Evolutionary conservation across 2,888 invertebrate genomes (phyloP).

Genomic region (Caenorhabditis japonica): DNA sequence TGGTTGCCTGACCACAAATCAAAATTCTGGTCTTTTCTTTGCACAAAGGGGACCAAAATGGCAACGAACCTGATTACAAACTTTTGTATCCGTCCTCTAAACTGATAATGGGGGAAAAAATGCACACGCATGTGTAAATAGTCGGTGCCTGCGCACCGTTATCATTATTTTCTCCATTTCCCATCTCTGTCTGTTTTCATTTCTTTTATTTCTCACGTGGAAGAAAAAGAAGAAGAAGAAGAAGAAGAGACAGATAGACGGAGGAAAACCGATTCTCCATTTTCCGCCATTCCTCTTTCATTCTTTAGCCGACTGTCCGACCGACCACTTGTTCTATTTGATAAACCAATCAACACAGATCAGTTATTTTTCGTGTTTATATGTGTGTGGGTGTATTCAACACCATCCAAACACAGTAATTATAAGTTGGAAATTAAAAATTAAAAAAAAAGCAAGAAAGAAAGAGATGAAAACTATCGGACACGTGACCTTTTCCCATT

Average conservation of each 20-base stretch:
- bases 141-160: constrained; percentile 14
- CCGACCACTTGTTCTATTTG: too few relatives aligned
- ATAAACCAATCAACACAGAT: too few relatives aligned
- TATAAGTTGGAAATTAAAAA: constrained; percentile 38
- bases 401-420: constrained; percentile 6
- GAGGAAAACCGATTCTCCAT: constrained; percentile 18
- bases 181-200: constrained; percentile 31
- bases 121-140: constrained; percentile 13
- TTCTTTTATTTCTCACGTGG: constrained; percentile 41
- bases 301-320: constrained; percentile 21
- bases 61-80: background rate
- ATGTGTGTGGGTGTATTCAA: constrained; percentile 4
- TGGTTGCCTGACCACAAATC: constrained; percentile 15
- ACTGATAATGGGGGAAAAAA: background rate
- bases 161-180: constrained; percentile 14
- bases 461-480: constrained; percentile 2
- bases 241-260: constrained; percentile 11
- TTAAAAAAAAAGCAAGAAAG: too few relatives aligned
- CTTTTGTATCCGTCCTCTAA: constrained; percentile 6
- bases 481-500: constrained; percentile 21
- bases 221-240: constrained; percentile 1
- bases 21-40: too few relatives aligned
- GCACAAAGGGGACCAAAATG: too few relatives aligned
- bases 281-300: constrained; percentile 19
- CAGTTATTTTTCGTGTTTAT: background rate